phyloP scores from a whole-genome alignment of 2,113 vertebrate species.

The Hirundichthys speculiger region DNA sequence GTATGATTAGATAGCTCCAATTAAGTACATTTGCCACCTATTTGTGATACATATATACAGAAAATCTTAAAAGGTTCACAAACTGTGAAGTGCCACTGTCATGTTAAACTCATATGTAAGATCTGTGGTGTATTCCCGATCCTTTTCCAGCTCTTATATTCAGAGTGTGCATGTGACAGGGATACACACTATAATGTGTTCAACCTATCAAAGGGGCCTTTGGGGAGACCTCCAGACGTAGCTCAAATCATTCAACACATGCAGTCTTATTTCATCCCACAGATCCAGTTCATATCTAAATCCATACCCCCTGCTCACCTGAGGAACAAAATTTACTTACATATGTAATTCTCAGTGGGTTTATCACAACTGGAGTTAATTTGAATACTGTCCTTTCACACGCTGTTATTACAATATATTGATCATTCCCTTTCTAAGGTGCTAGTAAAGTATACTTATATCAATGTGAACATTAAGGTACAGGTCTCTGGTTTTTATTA shows the following conservation, averaged over 20 bases:
- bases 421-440: background rate
- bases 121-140: background rate
- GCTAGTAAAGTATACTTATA: background rate
- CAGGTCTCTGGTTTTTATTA: no score
- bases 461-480: no score
- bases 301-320: background rate
- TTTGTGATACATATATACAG: background rate
- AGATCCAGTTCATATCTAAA: background rate
- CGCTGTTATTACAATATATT: background rate
- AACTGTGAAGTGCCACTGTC: background rate
- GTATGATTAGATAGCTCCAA: no score
- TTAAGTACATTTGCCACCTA: no score
- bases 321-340: no score
- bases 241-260: conserved; percentile 3
- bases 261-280: conserved; percentile 16
- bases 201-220: conserved; percentile 12
- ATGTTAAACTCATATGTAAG: background rate
- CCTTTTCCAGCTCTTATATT: background rate
- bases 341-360: background rate
- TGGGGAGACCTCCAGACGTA: conserved; percentile 10
- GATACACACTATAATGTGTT: conserved; percentile 12
- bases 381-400: background rate
- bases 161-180: background rate
- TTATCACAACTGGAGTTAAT: background rate
- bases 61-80: background rate